Conservation (phyloP, 2,797 vertebrate species). For the Macroramphosus scolopax region DNA sequence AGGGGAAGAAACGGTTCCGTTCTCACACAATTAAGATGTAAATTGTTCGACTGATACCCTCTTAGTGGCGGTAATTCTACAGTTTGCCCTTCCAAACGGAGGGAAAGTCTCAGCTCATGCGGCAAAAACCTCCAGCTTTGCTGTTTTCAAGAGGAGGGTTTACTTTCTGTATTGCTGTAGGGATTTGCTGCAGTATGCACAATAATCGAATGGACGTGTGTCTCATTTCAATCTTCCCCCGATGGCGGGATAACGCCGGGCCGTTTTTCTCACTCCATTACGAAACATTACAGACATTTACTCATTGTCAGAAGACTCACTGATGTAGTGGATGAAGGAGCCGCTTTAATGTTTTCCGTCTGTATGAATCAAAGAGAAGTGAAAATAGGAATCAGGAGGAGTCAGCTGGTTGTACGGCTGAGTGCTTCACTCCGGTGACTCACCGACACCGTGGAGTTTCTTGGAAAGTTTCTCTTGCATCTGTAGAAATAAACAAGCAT, state of each 20-base stretch:
- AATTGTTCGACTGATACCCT: conserved; percentile 35
- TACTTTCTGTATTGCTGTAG: conserved; percentile 8
- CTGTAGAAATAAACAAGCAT: too few species aligned
- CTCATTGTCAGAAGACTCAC: background rate
- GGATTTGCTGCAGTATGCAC: conserved; percentile 2
- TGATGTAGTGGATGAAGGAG: too few species aligned
- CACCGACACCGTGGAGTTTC: too few species aligned
- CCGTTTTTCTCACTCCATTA: background rate
- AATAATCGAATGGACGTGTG: conserved; percentile 3
- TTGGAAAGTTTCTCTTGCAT: too few species aligned
- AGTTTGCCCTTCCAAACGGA: conserved; percentile 23
- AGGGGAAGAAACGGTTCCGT: conserved; percentile 36
- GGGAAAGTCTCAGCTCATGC: conserved; percentile 12
- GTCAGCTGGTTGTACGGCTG: too few species aligned
- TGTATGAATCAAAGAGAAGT: too few species aligned
- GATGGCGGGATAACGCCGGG: background rate
- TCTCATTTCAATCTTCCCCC: conserved; percentile 1
- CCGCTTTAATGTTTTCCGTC: too few species aligned
- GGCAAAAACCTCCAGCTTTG: conserved; percentile 7
- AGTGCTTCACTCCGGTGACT: too few species aligned
- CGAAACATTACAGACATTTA: background rate
- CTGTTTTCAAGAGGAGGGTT: conserved; percentile 15
- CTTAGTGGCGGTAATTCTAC: conserved; percentile 31
- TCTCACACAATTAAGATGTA: conserved; percentile 45
- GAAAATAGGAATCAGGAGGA: too few species aligned